phyloP scores from a whole-genome alignment of 2,797 vertebrate species.

The Eutrigla gurnardus region DNA sequence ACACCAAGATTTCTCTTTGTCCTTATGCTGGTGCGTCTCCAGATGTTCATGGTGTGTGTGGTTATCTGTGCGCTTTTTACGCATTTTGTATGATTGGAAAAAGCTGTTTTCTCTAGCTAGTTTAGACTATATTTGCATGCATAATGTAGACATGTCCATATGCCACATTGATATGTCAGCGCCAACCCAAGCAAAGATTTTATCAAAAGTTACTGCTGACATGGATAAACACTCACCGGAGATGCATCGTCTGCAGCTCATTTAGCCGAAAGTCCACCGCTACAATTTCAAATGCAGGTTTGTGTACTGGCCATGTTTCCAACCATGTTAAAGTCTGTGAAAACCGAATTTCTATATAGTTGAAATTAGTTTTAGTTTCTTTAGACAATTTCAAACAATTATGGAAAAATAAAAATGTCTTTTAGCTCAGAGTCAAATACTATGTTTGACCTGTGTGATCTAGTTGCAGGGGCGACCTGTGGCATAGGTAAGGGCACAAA shows the following conservation, averaged over 20 bases:
- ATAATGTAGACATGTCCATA: not conserved
- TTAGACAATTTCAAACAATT: not conserved
- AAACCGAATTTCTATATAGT: not conserved
- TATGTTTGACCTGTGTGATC: too few species aligned
- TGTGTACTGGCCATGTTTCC: not conserved
- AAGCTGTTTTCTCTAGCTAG: not conserved
- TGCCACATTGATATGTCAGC: not conserved
- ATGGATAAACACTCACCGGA: not conserved
- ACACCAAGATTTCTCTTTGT: not conserved
- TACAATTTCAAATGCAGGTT: not conserved
- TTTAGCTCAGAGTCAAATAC: not conserved
- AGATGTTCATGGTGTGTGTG: not conserved
- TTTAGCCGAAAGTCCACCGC: not conserved
- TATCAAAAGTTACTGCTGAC: not conserved
- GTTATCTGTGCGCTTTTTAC: not conserved
- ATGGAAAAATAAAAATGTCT: not conserved
- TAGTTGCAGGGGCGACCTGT: too few species aligned
- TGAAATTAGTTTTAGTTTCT: not conserved
- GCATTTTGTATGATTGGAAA: not conserved
- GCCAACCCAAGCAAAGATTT: not conserved
- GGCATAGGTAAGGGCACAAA: too few species aligned
- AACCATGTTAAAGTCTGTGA: not conserved
- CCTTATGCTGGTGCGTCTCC: not conserved
- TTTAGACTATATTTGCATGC: not conserved
- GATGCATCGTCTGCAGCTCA: not conserved